These are phyloP conservation scores for Crypturellus undulatus DNA, from an alignment of 2,113 vertebrate genomes.

Conservation along the genomic window DNA sequence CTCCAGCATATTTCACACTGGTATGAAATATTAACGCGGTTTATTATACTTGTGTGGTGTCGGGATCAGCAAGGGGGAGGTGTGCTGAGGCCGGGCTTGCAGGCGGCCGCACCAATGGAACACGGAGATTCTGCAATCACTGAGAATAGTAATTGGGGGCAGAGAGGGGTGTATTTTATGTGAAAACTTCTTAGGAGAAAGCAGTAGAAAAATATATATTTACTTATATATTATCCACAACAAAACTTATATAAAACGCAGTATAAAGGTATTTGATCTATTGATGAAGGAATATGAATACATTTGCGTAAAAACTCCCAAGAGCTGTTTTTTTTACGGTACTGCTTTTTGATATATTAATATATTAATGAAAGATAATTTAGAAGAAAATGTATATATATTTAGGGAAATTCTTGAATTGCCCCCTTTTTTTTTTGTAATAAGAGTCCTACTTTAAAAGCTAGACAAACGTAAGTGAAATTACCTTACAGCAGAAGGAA, in stretches of 20 bases:
- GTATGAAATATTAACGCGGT: constrained; percentile 97
- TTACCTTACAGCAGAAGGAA: background rate
- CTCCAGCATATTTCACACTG: constrained; percentile 92
- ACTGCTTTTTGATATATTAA: too few relatives aligned
- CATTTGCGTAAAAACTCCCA: accelerated
- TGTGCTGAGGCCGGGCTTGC: constrained; percentile 9
- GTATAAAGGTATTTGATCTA: background rate
- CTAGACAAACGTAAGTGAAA: background rate
- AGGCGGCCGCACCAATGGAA: background rate
- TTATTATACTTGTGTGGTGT: constrained; percentile 85
- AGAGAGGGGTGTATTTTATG: background rate
- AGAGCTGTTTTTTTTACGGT: background rate
- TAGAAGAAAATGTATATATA: too few relatives aligned
- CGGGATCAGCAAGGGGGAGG: constrained; percentile 65
- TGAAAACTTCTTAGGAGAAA: constrained; percentile 52
- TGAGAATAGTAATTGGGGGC: constrained; percentile 32
- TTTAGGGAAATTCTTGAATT: too few relatives aligned
- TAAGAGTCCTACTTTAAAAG: background rate
- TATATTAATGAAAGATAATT: too few relatives aligned
- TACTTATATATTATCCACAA: background rate
- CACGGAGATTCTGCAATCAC: background rate
- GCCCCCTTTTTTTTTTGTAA: background rate
- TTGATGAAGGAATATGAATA: background rate
- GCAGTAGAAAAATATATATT: constrained; percentile 68
- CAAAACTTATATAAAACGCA: background rate